These are phyloP conservation scores for Phyllotreta striolata DNA, from an alignment of 2,888 invertebrate genomes.

Conservation along the genomic window DNA sequence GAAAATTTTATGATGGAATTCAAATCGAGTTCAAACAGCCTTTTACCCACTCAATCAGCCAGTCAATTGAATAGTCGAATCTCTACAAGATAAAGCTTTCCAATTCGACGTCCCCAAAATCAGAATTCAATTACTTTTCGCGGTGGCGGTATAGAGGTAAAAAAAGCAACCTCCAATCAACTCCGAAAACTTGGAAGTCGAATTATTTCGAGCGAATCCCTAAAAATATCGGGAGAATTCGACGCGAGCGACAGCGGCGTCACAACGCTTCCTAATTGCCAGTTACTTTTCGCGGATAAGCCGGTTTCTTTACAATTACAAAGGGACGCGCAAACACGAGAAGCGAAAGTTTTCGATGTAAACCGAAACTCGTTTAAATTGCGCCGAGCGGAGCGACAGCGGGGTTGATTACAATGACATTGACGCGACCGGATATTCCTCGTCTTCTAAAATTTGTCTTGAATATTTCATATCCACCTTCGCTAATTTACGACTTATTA, in stretches of 20 bases:
- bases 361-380: slow-evolving; percentile 27
- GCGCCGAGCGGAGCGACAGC: slow-evolving; percentile 7
- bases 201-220: background rate
- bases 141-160: background rate
- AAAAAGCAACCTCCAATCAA: slow-evolving; percentile 5
- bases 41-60: too few relatives aligned
- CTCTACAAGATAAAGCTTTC: background rate
- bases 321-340: too few relatives aligned
- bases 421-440: slow-evolving; percentile 11
- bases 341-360: slow-evolving; percentile 17
- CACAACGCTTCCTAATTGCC: background rate
- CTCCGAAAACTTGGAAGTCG: slow-evolving; percentile 6
- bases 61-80: too few relatives aligned
- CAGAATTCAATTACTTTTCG: slow-evolving; percentile 7
- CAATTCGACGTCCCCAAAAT: background rate
- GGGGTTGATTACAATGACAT: slow-evolving; percentile 4
- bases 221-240: background rate
- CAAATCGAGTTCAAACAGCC: too few relatives aligned
- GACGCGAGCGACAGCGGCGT: background rate
- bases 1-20: too few relatives aligned
- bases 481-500: too few relatives aligned
- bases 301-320: slow-evolving; percentile 1
- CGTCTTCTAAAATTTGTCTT: slow-evolving; percentile 1
- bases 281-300: background rate
- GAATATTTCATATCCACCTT: background rate